A percentile compares a stretch with the other conserved stretches of the same genome.
These are phyloP conservation scores for Trachymyrmex cornetzi DNA, from an alignment of 1,140 invertebrate genomes.

Conservation along the genomic window DNA sequence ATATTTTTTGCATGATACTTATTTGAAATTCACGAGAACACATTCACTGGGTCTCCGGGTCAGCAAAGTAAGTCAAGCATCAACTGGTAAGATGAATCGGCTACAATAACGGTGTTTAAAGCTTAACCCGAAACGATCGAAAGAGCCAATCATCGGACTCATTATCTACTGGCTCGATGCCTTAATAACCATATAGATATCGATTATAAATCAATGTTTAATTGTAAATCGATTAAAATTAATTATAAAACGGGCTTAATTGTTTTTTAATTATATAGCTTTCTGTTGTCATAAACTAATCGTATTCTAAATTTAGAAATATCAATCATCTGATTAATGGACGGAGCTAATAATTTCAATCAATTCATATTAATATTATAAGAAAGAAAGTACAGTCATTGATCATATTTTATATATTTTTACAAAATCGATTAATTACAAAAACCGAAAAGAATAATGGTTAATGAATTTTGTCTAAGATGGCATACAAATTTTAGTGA, in stretches of 20 bases:
- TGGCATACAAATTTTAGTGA: background rate
- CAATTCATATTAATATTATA: background rate
- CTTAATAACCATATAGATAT: constrained; percentile 5
- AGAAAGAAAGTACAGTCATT: background rate
- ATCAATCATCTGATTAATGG: background rate
- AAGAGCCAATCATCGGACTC: constrained; percentile 49
- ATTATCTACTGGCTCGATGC: background rate
- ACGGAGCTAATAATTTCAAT: background rate
- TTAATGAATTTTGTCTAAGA: background rate
- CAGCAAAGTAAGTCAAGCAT: constrained; percentile 84
- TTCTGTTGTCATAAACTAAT: background rate
- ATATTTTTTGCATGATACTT: constrained; percentile 29
- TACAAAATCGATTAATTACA: background rate
- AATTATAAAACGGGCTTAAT: background rate
- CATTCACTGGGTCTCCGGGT: constrained; percentile 85
- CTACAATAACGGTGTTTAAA: constrained; percentile 67
- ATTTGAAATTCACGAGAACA: constrained; percentile 80
- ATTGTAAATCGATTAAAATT: background rate
- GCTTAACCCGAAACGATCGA: constrained; percentile 47
- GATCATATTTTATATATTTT: background rate
- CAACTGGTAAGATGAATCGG: constrained; percentile 71
- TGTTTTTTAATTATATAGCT: background rate
- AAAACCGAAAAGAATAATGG: background rate
- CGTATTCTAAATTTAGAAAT: background rate
- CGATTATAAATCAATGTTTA: background rate